These are phyloP conservation scores for Sipha flava DNA, from an alignment of 1,140 invertebrate genomes.

Conservation along the genomic window DNA sequence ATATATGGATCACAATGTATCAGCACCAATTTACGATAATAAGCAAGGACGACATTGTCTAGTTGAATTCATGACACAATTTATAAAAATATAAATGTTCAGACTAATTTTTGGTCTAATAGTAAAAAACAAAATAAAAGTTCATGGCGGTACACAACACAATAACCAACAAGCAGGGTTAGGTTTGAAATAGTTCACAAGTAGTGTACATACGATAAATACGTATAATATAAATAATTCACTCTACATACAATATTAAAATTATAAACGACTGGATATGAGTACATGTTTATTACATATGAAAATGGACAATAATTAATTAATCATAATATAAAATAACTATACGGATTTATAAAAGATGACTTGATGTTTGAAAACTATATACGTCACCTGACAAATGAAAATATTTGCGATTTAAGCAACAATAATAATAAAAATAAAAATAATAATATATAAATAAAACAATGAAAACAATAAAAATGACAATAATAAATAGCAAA, in stretches of 20 bases:
- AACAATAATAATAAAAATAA: neutral
- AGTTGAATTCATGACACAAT: too few relatives aligned
- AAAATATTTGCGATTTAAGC: neutral
- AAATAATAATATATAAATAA: neutral
- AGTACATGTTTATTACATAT: neutral
- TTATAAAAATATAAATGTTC: too few relatives aligned
- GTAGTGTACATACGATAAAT: too few relatives aligned
- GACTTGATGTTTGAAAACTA: neutral
- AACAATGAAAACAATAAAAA: neutral
- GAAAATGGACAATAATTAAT: neutral
- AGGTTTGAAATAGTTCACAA: neutral
- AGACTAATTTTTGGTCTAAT: too few relatives aligned
- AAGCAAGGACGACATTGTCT: too few relatives aligned
- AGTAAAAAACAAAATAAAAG: too few relatives aligned
- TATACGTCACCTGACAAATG: neutral
- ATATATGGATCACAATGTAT: too few relatives aligned
- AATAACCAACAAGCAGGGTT: too few relatives aligned
- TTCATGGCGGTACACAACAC: too few relatives aligned
- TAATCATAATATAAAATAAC: neutral
- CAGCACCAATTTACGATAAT: too few relatives aligned
- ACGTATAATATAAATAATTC: too few relatives aligned
- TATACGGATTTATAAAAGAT: neutral
- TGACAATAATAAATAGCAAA: neutral
- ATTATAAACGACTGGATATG: neutral
- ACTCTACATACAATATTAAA: neutral